phyloP scores from a whole-genome alignment of 2,888 invertebrate genomes.

The Sabatieria punctata region DNA sequence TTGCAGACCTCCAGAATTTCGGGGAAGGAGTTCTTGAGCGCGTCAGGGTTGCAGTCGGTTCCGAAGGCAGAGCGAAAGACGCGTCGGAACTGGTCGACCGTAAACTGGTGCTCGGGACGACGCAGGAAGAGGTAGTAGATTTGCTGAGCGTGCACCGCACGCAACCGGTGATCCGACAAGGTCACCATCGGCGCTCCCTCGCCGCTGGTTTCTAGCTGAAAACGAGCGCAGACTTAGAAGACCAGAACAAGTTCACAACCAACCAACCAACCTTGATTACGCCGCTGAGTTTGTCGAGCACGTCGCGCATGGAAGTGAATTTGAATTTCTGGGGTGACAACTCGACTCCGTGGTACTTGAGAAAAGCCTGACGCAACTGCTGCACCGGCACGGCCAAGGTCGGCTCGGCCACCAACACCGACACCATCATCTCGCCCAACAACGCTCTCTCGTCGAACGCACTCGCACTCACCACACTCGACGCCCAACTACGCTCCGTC shows the following conservation, averaged over 20 bases:
- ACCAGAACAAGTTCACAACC: no score
- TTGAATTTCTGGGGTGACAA: not conserved
- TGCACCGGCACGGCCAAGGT: not conserved
- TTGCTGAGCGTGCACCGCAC: slow-evolving; percentile 2
- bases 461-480: no score
- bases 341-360: not conserved
- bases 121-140: slow-evolving; percentile 3
- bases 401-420: not conserved
- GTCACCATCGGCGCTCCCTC: no score
- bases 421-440: not conserved
- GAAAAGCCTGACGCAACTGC: not conserved
- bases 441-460: no score
- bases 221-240: no score
- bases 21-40: not conserved
- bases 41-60: not conserved
- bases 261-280: not conserved
- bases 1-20: slow-evolving; percentile 3
- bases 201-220: no score
- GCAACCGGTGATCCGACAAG: not conserved
- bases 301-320: not conserved
- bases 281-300: not conserved
- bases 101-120: slow-evolving; percentile 1
- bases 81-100: slow-evolving; percentile 1
- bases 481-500: no score
- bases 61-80: slow-evolving; percentile 1